phyloP scores from a whole-genome alignment of 2,113 vertebrate species.

The Danionella cerebrum region DNA sequence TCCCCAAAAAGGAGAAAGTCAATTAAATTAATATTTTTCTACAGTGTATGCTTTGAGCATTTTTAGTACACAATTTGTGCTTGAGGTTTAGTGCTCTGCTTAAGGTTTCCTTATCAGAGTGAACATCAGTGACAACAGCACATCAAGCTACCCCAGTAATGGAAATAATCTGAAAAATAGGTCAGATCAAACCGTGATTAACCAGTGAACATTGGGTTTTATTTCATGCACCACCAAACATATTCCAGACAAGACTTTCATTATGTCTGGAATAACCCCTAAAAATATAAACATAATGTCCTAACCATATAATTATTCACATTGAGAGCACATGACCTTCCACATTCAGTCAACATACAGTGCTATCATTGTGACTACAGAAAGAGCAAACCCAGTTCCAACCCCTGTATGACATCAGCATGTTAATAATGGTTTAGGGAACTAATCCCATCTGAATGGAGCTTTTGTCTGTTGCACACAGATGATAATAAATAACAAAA shows the following conservation, averaged over 20 bases:
- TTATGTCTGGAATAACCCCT: background rate
- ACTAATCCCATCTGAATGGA: background rate
- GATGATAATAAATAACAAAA: background rate
- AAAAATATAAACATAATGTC: background rate
- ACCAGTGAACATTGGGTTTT: no score
- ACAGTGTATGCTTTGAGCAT: no score
- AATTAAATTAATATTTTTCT: no score
- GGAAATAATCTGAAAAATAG: no score
- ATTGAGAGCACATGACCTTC: background rate
- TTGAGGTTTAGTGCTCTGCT: no score
- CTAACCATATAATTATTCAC: background rate
- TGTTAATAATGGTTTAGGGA: constrained; percentile 2
- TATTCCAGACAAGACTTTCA: background rate
- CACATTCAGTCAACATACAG: background rate
- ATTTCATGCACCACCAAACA: no score
- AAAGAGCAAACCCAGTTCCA: background rate
- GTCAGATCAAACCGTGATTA: no score
- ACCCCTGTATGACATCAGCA: background rate
- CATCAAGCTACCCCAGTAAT: no score
- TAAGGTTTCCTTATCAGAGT: no score
- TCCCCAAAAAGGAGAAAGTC: no score
- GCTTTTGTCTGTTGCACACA: background rate
- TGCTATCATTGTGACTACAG: background rate
- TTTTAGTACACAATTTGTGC: no score
- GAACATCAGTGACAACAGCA: no score